phyloP scores from a whole-genome alignment of 1,140 invertebrate genomes.

The Neodiprion lecontei region DNA sequence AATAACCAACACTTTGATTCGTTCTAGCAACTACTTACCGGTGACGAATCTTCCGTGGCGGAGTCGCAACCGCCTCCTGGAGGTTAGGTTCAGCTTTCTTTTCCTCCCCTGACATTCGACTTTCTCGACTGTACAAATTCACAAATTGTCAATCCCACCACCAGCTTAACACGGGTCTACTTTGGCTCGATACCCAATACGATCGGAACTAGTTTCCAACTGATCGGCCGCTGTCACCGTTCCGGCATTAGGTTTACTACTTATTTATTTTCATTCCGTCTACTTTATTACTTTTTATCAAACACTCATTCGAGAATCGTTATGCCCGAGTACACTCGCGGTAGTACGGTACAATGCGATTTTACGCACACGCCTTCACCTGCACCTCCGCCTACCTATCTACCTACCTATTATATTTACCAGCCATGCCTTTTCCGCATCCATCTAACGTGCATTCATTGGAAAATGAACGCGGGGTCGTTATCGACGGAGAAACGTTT shows the following conservation, averaged over 20 bases:
- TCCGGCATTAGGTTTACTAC: background rate
- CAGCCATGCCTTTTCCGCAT: no score
- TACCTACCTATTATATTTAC: no score
- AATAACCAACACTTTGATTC: background rate
- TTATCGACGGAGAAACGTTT: background rate
- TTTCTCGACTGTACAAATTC: slow-evolving; percentile 9
- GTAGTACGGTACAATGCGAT: no score
- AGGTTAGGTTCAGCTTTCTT: slow-evolving; percentile 50
- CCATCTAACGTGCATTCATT: no score
- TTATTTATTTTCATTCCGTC: no score
- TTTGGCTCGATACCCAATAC: no score
- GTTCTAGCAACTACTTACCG: slow-evolving; percentile 43
- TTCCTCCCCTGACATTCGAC: slow-evolving; percentile 53
- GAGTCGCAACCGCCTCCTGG: slow-evolving; percentile 38
- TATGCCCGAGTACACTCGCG: no score
- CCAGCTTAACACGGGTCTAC: no score
- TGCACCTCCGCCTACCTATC: no score
- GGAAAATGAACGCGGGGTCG: no score
- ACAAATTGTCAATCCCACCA: background rate
- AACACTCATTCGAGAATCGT: background rate
- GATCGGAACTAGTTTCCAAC: no score
- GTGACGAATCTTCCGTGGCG: slow-evolving; percentile 56
- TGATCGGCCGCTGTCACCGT: background rate
- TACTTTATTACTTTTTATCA: background rate
- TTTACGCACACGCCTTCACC: no score